Evolutionary conservation across 2,797 vertebrate species (phyloP), one percentile per base, ranked within the genome.

Genomic region (Scarus forsteni): DNA sequence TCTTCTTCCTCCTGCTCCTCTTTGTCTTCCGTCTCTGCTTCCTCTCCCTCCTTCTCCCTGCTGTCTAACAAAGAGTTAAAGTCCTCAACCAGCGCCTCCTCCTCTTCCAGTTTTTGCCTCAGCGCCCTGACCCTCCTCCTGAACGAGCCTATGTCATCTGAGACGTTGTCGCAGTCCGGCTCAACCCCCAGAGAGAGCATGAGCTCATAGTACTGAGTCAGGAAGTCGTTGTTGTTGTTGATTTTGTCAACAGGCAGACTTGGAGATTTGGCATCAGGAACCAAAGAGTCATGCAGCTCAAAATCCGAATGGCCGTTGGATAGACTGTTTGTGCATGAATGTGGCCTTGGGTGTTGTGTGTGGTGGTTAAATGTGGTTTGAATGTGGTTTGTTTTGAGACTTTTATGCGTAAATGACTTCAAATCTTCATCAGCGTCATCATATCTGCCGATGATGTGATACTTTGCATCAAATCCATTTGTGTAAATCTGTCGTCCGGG

Each of bases 171-270:
- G 27, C 77, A 80, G 64, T 91, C 81, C 0, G 91, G 71, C 61
- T 94, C 94, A 42, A 89, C 93, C 59, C 94, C 96, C 46, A 97
- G 80, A 8, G 95, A 94, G 39, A 90, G 89, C 87, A 98, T 96
- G 69, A 98, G 95, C 70, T 95, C 93, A 12, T 95, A 87, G 61
- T 95, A 99, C 45, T 95, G 95, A 11, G 95, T 94, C 67, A 97
- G 93, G 78, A 98, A 96, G 88, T 95, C 92, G 7, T 94, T 92
- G 0, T 80, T 84, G 8, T 45, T 49, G 1, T 60, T 76, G 85
- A 10, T 80, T 56, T 61, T 67, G 83, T 11, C 16, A 0, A 10
- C 19, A 1, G 70, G 58, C 15, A 3, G 63, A 9, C 1, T 46
- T 38, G 34, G 35, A 13, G 53, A 7, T 12, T 35, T 40, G 40